A percentile compares a stretch with the other conserved stretches of the same genome.
Evolutionary conservation across 2,797 vertebrate genomes (phyloP).

Genomic region (Crocidura indochinensis): DNA sequence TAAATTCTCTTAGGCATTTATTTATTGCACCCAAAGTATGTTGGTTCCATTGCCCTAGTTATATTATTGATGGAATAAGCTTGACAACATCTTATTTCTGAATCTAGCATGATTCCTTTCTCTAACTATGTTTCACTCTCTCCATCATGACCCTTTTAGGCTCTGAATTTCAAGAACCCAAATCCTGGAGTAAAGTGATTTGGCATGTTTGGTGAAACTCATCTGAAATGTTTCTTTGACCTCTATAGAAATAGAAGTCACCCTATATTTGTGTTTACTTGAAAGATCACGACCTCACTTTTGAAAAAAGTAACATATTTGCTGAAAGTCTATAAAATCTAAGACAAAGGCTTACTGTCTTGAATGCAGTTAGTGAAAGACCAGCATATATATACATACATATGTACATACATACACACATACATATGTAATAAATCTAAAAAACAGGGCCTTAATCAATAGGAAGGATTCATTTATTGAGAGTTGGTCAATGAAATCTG

Average conservation of each 20-base stretch:
- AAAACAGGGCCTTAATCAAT: neutral
- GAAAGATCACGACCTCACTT: neutral
- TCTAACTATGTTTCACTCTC: neutral
- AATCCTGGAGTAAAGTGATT: neutral
- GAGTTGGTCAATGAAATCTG: neutral
- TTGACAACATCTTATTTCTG: neutral
- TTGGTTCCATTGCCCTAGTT: too few species aligned
- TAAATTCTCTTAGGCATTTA: neutral
- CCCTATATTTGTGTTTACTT: neutral
- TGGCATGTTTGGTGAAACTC: neutral
- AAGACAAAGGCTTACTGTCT: neutral
- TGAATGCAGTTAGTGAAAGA: neutral
- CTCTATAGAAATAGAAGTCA: neutral
- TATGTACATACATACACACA: neutral
- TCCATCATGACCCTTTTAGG: neutral
- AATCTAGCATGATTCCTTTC: neutral
- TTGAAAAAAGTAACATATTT: neutral
- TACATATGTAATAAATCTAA: neutral
- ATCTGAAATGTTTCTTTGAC: neutral
- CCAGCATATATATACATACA: neutral
- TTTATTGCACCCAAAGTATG: rapidly evolving
- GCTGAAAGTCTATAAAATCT: neutral
- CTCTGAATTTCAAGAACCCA: neutral
- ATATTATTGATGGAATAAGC: neutral
- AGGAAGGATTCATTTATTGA: neutral